These are phyloP conservation scores for Cricetomys ansorgei DNA, from an alignment of 2,113 vertebrate genomes.

Conservation along the genomic window DNA sequence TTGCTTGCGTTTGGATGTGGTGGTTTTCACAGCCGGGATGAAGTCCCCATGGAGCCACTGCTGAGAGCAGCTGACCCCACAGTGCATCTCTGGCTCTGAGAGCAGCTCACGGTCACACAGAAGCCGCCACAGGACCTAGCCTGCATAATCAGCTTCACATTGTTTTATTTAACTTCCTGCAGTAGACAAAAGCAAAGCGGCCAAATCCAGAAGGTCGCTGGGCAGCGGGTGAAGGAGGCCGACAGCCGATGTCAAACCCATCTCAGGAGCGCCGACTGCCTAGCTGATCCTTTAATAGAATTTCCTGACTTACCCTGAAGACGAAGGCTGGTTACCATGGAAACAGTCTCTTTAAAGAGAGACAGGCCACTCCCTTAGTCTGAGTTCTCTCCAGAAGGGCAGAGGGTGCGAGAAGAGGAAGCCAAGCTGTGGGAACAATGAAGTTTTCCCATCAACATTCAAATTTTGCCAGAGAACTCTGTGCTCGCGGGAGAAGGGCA, in stretches of 20 bases:
- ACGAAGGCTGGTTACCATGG: conserved; percentile 79
- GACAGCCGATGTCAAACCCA: conserved; percentile 53
- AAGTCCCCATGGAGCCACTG: conserved; percentile 42
- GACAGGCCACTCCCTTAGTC: conserved; percentile 46
- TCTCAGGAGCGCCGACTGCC: conserved; percentile 66
- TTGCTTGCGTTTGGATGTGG: neutral
- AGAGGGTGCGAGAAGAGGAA: neutral
- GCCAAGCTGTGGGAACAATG: conserved; percentile 20
- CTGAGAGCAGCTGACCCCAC: neutral
- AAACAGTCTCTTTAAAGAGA: conserved; percentile 73
- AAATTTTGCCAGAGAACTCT: conserved; percentile 52
- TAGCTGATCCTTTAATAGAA: conserved; percentile 73
- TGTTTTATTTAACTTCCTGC: conserved; percentile 46
- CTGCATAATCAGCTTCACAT: neutral
- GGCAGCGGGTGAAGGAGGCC: conserved; percentile 51
- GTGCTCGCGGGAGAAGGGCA: neutral
- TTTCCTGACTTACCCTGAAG: conserved; percentile 75
- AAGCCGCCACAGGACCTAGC: neutral
- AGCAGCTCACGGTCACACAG: neutral
- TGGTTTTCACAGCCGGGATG: neutral
- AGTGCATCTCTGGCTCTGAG: neutral
- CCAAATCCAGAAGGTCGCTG: conserved; percentile 53
- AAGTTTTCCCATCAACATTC: conserved; percentile 38
- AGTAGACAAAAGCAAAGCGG: conserved; percentile 24
- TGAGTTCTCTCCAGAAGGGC: conserved; percentile 56